Evolutionary conservation across 2,888 invertebrate genomes (phyloP).

Genomic region (Andrena haemorrhoa): DNA sequence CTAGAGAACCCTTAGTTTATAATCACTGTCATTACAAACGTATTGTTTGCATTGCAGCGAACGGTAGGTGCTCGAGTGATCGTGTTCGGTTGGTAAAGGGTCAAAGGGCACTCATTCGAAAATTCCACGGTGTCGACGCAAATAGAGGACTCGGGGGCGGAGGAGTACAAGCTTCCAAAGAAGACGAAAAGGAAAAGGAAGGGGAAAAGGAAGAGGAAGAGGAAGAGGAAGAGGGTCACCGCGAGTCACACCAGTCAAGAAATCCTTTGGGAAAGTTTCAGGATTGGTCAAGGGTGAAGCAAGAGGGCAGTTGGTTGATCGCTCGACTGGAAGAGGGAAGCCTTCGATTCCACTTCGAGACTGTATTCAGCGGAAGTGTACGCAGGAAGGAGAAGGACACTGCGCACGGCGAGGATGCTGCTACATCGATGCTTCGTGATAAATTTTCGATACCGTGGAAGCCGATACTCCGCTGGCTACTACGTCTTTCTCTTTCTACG

Average conservation of each 20-base stretch:
- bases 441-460: not conserved
- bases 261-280: slow-evolving; percentile 69
- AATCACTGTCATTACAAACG: not conserved
- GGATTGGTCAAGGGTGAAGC: slow-evolving; percentile 71
- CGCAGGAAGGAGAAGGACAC: slow-evolving; percentile 3
- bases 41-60: not conserved
- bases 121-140: slow-evolving; percentile 19
- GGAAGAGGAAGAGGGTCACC: slow-evolving; percentile 35
- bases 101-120: not conserved
- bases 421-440: not conserved
- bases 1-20: too few relatives aligned
- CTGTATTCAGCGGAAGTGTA: slow-evolving; percentile 54
- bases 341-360: slow-evolving; percentile 72
- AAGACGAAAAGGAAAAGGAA: slow-evolving; percentile 30
- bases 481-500: not conserved
- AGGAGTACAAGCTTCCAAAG: slow-evolving; percentile 33
- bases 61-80: not conserved
- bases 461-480: not conserved
- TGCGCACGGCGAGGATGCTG: not conserved
- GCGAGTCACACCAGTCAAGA: slow-evolving; percentile 48
- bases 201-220: slow-evolving; percentile 23
- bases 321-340: slow-evolving; percentile 71
- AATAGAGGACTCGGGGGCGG: slow-evolving; percentile 5
- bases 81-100: not conserved
- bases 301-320: slow-evolving; percentile 74